Conservation (phyloP, 2,113 vertebrate genomes). For the Motacilla alba region DNA sequence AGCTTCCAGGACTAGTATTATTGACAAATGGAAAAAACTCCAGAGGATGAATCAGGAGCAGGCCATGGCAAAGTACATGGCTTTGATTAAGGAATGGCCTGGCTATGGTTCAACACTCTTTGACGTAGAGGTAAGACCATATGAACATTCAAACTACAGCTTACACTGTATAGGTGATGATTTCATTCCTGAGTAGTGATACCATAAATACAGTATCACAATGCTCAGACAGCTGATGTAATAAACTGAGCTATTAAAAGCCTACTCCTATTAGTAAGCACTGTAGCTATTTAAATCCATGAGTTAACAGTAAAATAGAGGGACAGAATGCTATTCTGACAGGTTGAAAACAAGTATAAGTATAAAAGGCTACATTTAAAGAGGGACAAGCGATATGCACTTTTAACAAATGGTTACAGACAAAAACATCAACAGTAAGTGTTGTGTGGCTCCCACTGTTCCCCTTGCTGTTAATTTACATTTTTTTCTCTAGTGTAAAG, state of each 20-base stretch:
- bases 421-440: not conserved
- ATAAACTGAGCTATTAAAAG: not conserved
- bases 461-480: not conserved
- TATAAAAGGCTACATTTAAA: not conserved
- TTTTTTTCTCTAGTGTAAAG: slow-evolving; percentile 77
- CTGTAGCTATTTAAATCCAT: not conserved
- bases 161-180: not conserved
- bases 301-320: not conserved
- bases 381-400: not conserved
- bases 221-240: not conserved
- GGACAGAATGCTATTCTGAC: not conserved
- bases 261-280: not conserved
- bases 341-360: not conserved
- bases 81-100: slow-evolving; percentile 91
- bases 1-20: slow-evolving; percentile 79
- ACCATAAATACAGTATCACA: not conserved
- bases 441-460: not conserved
- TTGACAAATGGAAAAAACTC: slow-evolving; percentile 94
- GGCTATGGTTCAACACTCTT: slow-evolving; percentile 96
- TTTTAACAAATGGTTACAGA: not conserved
- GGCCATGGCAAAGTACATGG: slow-evolving; percentile 94
- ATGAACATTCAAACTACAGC: not conserved
- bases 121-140: slow-evolving; percentile 84
- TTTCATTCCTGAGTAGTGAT: not conserved
- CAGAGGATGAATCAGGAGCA: slow-evolving; percentile 90